Conservation (phyloP, 37 sponge, comb jelly and placozoan species). For the Hexactinellida sp. region DNA sequence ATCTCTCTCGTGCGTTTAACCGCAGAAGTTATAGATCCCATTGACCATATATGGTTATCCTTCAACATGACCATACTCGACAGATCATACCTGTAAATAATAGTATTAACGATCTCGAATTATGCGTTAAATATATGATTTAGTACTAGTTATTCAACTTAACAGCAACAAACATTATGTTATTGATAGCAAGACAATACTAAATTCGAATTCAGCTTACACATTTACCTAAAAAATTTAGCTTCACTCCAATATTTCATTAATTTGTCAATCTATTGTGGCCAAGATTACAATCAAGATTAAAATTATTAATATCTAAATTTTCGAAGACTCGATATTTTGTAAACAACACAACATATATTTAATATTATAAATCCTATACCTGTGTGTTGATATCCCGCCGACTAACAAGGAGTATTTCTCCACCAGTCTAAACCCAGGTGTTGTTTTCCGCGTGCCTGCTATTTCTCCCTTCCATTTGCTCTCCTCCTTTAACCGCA, state of each 20-base stretch:
- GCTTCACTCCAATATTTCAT: no score
- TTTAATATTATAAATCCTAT: constrained; percentile 74
- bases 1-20: constrained; percentile 59
- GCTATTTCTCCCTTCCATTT: constrained; percentile 79
- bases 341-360: no score
- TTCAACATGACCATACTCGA: constrained; percentile 91
- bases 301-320: not conserved
- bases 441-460: constrained; percentile 92
- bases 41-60: constrained; percentile 91
- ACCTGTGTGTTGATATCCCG: constrained; percentile 66
- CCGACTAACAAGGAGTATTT: constrained; percentile 85
- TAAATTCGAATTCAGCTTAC: no score
- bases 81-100: constrained; percentile 44
- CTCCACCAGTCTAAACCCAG: constrained; percentile 86
- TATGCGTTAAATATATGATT: no score
- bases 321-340: no score
- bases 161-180: no score
- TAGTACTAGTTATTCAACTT: no score
- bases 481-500: not conserved
- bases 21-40: constrained; percentile 53
- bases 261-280: no score
- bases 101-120: no score
- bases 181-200: no score
- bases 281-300: not conserved
- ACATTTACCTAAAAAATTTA: no score